Base-by-base conservation (phyloP, 2,888 invertebrate species). In the Sialis lutaria region DNA sequence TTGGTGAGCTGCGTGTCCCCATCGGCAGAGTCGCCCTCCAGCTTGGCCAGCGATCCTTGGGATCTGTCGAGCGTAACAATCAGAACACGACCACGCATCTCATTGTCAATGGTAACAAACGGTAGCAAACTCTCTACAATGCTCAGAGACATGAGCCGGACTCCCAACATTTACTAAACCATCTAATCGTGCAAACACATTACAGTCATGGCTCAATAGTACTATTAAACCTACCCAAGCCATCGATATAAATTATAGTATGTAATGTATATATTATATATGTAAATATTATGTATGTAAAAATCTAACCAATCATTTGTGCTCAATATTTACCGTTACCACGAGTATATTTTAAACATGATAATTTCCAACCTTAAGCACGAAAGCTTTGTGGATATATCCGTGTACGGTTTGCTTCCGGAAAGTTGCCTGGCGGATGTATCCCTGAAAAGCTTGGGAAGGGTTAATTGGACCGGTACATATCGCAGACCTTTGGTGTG, bases 1-100 rank as follows among this genome's bases (percentile, higher is more conserved):
- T 98, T 98, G 54, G 95, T 93, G 51, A 98, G 77, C 60, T 89
- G 88, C 44, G 93, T 86, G 67, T 97, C 95, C 57, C 85, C 87
- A 64, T 97, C 96, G 47, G 93, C 93, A 43, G 90, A 84, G 64
- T 95, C 95, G 56, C 86, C 83, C 65, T 96, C 96, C 67, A 92
- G 72, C 70, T 92, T 89, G 54, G 84, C 88, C 68, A 91, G 76
- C 60, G 90, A 90, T 63, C 88, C 85, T 77, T 90, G 90, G 53
- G 87, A 86, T 75, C 88, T 86, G 70, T 42, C 31, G 10, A 42
- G 6, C 37, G 12, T 9, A 43, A 33, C 34, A 8, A 32, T 63
- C 33, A 31, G 6, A 43, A 43, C 33, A 22, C 22, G 12, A 43
- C 33, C 31, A 43, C 33, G 43, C 43, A 22, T 22, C 22, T 22